Evolutionary conservation across 2,113 vertebrate genomes (phyloP), one percentile per base, ranked within the genome.

Genomic region (Nansenia antarctica): DNA sequence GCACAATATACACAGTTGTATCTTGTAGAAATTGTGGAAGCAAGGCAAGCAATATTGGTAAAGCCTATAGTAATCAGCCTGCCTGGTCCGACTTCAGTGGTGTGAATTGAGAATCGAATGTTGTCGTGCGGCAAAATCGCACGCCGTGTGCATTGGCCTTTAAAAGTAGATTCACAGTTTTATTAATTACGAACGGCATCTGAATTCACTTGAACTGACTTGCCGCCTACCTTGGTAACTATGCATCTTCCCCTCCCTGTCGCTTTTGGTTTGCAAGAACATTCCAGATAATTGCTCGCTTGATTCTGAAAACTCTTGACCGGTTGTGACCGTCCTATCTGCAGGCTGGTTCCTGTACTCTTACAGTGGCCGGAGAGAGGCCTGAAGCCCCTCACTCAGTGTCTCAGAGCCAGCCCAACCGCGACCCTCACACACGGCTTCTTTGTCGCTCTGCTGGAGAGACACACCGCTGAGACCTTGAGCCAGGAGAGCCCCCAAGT

Each of bases 371-470:
- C 94, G 0, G 92, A 94, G 61, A 92, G 96, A 9, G 96, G 96
- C 22, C 84, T 92, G 0, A 34, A 82, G 5, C 87, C 91, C 0
- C 93, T 98, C 31, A 73, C 86, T 0, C 92, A 94, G 39, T 99
- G 96, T 83, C 88, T 99, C 59, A 92, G 97, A 0, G 97, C 98
- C n/a, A 93, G 93, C 29, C 85, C 89, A 0, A 30, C 82, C 0
- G 90, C 88, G 52, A 97, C 95, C 0, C 90, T 94, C 65, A 98
- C 96, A 0, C 91, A 95, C 0, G 98, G 98, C 32, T 99, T 99
- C 86, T 99, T 99, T 0, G 83, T 98, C 34, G 96, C 96, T 0
- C 76, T 98, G 58, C 84, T 98, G 78, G 94, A 98, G 79, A 88
- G 90, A 67, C 62, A n/a, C 45, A 58, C 29, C 1, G 34, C 68